Evolutionary conservation across 2,113 vertebrate species (phyloP).

Genomic region (Chloropsis hardwickii): DNA sequence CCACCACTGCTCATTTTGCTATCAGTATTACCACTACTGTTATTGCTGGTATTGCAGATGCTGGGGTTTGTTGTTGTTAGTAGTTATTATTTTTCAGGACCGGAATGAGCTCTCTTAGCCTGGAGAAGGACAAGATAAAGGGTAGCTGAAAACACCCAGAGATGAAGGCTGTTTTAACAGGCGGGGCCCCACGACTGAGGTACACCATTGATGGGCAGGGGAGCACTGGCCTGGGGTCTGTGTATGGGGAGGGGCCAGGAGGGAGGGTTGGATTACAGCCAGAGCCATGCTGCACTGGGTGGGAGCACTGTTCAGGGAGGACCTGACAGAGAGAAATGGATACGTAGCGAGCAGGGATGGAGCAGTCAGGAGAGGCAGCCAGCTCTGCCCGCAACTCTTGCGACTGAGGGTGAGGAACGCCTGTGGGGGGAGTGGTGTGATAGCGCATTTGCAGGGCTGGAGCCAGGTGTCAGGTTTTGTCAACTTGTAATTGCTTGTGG

Average conservation of each 20-base stretch:
- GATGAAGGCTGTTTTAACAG: background rate
- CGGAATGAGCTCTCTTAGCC: background rate
- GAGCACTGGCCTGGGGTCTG: fast-evolving
- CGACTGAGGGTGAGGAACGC: fast-evolving
- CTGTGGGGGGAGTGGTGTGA: background rate
- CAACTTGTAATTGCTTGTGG: background rate
- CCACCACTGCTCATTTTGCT: background rate
- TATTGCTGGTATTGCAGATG: background rate
- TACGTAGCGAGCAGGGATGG: background rate
- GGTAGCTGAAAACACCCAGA: background rate
- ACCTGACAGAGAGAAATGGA: background rate
- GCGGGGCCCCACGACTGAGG: too few relatives aligned
- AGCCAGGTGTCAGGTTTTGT: background rate
- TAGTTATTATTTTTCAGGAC: background rate
- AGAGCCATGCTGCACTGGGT: background rate
- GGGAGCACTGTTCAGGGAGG: background rate
- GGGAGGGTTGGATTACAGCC: background rate
- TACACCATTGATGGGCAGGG: fast-evolving
- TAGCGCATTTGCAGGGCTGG: fast-evolving
- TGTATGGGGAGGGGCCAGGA: background rate
- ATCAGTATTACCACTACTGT: background rate
- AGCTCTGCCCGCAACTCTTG: background rate
- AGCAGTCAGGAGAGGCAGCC: background rate
- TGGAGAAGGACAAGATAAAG: background rate
- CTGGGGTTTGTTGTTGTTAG: background rate